Evolutionary conservation across 1,140 invertebrate genomes (phyloP), one percentile per base, ranked within the genome.

Genomic region (Tetramorium alpestre): DNA sequence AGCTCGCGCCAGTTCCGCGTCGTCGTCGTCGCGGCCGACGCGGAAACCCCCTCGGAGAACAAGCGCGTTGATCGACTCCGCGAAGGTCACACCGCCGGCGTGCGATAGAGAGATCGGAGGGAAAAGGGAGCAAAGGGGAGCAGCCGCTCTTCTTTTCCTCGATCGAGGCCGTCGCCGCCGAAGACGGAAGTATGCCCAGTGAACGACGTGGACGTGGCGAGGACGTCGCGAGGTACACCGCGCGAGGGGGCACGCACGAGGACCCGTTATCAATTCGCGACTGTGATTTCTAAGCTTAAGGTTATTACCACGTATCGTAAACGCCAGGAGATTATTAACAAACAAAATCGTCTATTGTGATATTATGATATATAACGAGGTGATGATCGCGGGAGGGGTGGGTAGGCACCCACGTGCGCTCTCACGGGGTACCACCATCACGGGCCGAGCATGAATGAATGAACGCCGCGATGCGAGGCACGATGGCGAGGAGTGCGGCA

Each of bases 231-330:
- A 62, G 38, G 47, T 62, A 65, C 13, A 80, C n/a, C 82, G 54
- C 77, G 64, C 77, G 58, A 56, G 60, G 33, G 76, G 28, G 38
- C 69, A 86, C 60, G 60, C 82, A 77, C 33, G 75, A 60, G 44
- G 69, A 86, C 54, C 33, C 64, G 67, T 86, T 90, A 91, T 91
- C 90, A 91, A 91, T 87, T 92, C 89, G 90, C 91, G 88, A 93
- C 93, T 93, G 93, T 93, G 93, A 93, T 93, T 89, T 90, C 75
- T 92, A 91, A 90, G 84, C 86, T 89, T 93, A 93, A 91, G 92
- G 64, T 89, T 93, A 89, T 56, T 65, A 73, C 49, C 64, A 60
- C 28, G 44, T 69, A 49, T 73, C 69, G 73, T 86, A 87, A 70
- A 65, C 65, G 88, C 73, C 88, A 73, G 47, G 67, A 82, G 54